Percentiles rank a stretch among this genome's conserved stretches.
Conservation (phyloP, 1,140 invertebrate species). For the Colletes gigas region DNA sequence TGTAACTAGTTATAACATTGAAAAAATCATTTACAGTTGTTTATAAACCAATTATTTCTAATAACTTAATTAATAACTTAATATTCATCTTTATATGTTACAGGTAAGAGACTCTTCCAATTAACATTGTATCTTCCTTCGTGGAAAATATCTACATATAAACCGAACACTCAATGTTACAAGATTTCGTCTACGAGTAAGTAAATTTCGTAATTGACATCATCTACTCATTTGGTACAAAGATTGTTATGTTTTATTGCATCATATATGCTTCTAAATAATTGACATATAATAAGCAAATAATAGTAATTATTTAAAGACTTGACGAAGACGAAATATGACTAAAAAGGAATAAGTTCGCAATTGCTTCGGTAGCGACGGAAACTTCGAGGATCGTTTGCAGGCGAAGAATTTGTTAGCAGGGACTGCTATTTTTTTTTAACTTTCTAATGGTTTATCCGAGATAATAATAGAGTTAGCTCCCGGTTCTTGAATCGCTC, state of each 20-base stretch:
- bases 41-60: neutral
- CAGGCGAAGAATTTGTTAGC: neutral
- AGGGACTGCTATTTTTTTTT: conserved; percentile 18
- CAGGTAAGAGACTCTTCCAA: neutral
- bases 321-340: too few relatives aligned
- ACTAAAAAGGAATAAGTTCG: neutral
- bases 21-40: too few relatives aligned
- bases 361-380: neutral
- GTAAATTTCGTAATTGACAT: neutral
- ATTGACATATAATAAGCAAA: too few relatives aligned
- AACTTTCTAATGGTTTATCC: conserved; percentile 18
- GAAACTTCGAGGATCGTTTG: too few relatives aligned
- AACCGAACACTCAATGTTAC: neutral
- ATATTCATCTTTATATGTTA: neutral
- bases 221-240: too few relatives aligned
- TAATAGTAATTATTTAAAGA: too few relatives aligned
- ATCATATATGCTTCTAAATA: too few relatives aligned
- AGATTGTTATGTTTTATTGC: too few relatives aligned
- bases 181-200: neutral
- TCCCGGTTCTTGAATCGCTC: neutral
- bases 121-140: neutral
- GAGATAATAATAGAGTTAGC: conserved; percentile 23
- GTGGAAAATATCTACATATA: too few relatives aligned
- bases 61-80: neutral
- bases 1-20: too few relatives aligned